Percentiles rank a stretch among this genome's conserved stretches.
These are phyloP conservation scores for Andrena cerasifolii DNA, from an alignment of 1,140 invertebrate species.

Conservation along the genomic window DNA sequence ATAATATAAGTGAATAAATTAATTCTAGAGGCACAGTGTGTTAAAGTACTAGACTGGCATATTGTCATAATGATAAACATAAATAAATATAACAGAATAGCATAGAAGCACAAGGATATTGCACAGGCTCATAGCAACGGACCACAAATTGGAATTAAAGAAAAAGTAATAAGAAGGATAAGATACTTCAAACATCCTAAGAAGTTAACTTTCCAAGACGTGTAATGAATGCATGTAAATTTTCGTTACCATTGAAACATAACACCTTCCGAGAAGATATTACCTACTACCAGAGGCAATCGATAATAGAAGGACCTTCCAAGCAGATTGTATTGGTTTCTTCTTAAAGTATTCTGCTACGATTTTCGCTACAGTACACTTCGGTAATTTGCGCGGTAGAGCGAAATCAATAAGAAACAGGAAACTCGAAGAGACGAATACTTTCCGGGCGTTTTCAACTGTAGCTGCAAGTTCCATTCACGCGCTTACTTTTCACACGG, in stretches of 20 bases:
- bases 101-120: too few relatives aligned
- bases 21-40: too few relatives aligned
- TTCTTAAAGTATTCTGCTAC: slow-evolving; percentile 26
- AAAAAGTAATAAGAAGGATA: too few relatives aligned
- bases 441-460: slow-evolving; percentile 38
- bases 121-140: too few relatives aligned
- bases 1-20: too few relatives aligned
- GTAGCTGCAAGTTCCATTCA: slow-evolving; percentile 6
- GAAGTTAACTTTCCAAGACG: too few relatives aligned
- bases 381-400: slow-evolving; percentile 34
- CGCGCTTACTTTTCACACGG: slow-evolving; percentile 1
- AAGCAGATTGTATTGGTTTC: slow-evolving; percentile 29
- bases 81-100: too few relatives aligned
- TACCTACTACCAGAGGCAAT: neutral
- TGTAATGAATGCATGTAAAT: too few relatives aligned
- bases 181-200: too few relatives aligned
- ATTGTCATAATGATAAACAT: too few relatives aligned
- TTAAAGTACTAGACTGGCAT: too few relatives aligned
- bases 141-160: too few relatives aligned
- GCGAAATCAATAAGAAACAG: slow-evolving; percentile 43
- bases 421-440: slow-evolving; percentile 28
- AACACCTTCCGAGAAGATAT: neutral
- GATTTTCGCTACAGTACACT: slow-evolving; percentile 15
- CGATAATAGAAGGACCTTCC: neutral
- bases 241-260: slow-evolving; percentile 8